These are phyloP conservation scores for Myotis daubentonii DNA, from an alignment of 2,797 vertebrate genomes.

Conservation along the genomic window DNA sequence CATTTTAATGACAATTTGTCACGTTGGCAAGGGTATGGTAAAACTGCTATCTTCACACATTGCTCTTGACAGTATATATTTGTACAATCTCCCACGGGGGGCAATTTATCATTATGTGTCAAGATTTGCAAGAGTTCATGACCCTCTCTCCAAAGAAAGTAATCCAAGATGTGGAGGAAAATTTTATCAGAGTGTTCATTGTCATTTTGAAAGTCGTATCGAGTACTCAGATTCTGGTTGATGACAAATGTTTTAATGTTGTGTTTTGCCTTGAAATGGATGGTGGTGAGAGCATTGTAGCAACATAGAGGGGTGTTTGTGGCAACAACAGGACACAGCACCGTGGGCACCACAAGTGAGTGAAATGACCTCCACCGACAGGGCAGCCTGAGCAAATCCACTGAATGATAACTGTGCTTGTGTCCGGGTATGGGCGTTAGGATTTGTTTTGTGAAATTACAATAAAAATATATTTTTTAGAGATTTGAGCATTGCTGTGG, in stretches of 20 bases:
- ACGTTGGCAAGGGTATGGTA: background rate
- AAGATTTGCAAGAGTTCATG: conserved; percentile 21
- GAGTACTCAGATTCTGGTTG: background rate
- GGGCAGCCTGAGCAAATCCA: background rate
- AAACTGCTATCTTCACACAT: background rate
- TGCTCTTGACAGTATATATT: background rate
- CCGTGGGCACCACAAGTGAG: rapidly evolving
- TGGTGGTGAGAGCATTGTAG: background rate
- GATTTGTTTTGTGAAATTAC: background rate
- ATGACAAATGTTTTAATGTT: background rate
- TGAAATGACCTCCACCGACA: background rate
- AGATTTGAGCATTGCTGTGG: background rate
- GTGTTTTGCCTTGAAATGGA: background rate
- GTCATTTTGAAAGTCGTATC: background rate
- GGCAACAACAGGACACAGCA: background rate
- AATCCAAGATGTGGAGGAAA: background rate
- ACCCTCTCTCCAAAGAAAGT: conserved; percentile 47
- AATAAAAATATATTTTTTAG: background rate
- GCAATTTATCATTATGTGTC: conserved; percentile 50
- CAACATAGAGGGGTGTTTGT: background rate
- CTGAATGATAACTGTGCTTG: background rate
- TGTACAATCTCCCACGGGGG: background rate
- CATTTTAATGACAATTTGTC: background rate
- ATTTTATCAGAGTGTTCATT: background rate
- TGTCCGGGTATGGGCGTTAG: background rate